Evolutionary conservation across 2,797 vertebrate species (phyloP).

Genomic region (Poecilia gillii): DNA sequence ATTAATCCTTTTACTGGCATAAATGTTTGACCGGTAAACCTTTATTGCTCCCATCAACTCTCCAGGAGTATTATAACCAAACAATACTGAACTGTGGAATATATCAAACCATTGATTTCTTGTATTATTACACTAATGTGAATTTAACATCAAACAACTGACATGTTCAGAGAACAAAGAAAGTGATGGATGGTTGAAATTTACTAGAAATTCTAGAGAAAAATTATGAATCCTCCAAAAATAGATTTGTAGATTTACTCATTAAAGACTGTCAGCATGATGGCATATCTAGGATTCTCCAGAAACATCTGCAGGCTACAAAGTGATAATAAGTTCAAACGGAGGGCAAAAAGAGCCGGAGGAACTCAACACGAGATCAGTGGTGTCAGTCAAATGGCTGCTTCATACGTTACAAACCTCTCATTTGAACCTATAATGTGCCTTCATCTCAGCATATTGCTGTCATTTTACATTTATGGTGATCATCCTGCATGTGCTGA

Average conservation of each 20-base stretch:
- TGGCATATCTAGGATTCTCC: not conserved
- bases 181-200: not conserved
- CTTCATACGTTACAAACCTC: not conserved
- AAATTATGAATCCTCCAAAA: not conserved
- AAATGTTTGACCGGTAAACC: too few relatives aligned
- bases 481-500: not conserved
- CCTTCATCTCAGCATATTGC: slow-evolving; percentile 6
- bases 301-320: slow-evolving; percentile 14
- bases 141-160: not conserved
- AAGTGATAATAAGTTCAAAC: slow-evolving; percentile 29
- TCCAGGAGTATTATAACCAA: not conserved
- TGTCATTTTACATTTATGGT: not conserved
- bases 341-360: slow-evolving; percentile 7
- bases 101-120: not conserved
- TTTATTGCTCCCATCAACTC: too few relatives aligned
- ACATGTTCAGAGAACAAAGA: not conserved
- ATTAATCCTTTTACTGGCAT: not conserved
- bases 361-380: slow-evolving; percentile 8
- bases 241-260: not conserved
- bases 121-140: not conserved
- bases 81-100: not conserved
- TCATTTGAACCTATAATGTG: slow-evolving; percentile 1
- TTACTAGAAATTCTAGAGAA: not conserved
- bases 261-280: not conserved
- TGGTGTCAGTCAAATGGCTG: slow-evolving; percentile 11